A percentile compares a stretch with the other conserved stretches of the same genome.
These are phyloP conservation scores for Amorpha juglandis DNA, from an alignment of 2,888 invertebrate species.

Conservation along the genomic window DNA sequence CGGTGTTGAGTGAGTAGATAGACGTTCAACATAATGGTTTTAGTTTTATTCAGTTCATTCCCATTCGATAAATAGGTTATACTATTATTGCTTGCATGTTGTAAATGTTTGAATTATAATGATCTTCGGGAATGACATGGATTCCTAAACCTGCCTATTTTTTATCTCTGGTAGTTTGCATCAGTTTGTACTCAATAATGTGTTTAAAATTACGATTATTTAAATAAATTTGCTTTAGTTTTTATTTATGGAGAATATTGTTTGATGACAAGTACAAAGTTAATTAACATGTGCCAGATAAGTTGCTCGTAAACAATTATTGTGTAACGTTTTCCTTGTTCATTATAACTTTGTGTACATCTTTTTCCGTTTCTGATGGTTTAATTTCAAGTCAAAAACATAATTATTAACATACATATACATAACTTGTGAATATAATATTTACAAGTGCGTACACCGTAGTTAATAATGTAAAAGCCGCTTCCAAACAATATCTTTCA, in stretches of 20 bases:
- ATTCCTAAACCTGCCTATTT: too few species aligned
- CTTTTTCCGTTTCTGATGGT: neutral
- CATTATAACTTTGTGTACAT: slow-evolving; percentile 1
- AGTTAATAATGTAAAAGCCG: slow-evolving; percentile 47
- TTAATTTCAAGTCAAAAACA: neutral
- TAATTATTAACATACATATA: too few species aligned
- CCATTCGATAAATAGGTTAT: slow-evolving; percentile 26
- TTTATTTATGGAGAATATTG: too few species aligned
- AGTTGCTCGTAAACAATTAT: neutral
- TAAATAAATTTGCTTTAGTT: too few species aligned
- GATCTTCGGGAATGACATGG: too few species aligned
- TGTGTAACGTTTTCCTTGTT: neutral
- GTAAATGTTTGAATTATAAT: slow-evolving; percentile 18
- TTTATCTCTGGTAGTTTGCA: too few species aligned
- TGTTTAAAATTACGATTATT: too few species aligned
- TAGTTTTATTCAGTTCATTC: slow-evolving; percentile 52
- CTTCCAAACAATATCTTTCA: slow-evolving; percentile 53
- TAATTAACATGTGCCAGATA: neutral
- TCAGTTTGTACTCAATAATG: too few species aligned
- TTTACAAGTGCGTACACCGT: too few species aligned
- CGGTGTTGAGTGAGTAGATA: slow-evolving; percentile 49
- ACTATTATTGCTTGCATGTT: slow-evolving; percentile 6
- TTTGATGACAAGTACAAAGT: neutral
- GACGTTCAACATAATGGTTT: slow-evolving; percentile 57
- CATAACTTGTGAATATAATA: too few species aligned